Evolutionary conservation across 2,113 vertebrate genomes (phyloP).

Genomic region (Cricetomys ansorgei): DNA sequence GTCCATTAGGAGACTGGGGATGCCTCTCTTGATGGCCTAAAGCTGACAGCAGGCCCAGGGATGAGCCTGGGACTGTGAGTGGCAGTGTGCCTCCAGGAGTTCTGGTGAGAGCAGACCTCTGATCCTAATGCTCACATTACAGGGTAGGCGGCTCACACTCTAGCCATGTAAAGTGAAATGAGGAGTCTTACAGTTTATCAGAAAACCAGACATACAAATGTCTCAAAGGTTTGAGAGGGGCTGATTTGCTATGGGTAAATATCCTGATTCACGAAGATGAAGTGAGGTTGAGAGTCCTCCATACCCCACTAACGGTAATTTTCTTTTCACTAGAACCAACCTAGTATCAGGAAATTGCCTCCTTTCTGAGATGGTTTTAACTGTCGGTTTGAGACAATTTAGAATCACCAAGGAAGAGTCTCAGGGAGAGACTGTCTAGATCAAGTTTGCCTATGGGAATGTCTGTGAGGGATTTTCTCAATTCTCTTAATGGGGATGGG

Average conservation of each 20-base stretch:
- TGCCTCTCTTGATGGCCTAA: background rate
- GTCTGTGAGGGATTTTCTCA: background rate
- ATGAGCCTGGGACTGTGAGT: too few relatives aligned
- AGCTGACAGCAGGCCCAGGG: background rate
- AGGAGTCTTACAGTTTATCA: background rate
- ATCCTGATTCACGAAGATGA: background rate
- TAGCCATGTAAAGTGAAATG: background rate
- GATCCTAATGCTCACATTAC: background rate
- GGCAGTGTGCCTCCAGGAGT: background rate
- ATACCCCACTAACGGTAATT: background rate
- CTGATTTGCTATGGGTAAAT: background rate
- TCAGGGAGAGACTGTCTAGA: background rate
- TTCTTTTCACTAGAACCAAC: background rate
- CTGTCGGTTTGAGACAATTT: background rate
- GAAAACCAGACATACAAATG: background rate
- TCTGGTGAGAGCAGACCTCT: background rate
- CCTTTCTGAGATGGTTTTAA: background rate
- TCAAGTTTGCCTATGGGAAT: background rate
- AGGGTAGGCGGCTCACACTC: background rate
- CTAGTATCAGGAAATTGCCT: background rate
- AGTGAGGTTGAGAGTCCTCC: background rate
- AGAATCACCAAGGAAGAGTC: background rate
- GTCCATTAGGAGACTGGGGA: constrained; percentile 4
- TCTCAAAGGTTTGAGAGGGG: background rate
- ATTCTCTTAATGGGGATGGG: background rate